Evolutionary conservation across 2,888 invertebrate species (phyloP).

Genomic region (Dermolepida albohirtum): DNA sequence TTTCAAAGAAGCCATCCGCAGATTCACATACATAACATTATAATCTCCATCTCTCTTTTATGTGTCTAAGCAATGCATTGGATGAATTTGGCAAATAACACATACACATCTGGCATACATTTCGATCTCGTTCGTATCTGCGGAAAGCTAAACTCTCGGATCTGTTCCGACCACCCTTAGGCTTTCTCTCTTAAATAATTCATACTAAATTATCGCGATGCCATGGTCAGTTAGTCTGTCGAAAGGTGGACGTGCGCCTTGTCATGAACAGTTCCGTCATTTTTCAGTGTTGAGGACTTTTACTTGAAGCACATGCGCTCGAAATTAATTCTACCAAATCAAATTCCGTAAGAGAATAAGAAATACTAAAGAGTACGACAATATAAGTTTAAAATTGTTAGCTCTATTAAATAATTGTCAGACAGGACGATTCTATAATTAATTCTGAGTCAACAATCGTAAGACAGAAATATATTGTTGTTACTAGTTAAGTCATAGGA

Average conservation of each 20-base stretch:
- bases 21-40: constrained; percentile 28
- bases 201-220: constrained; percentile 47
- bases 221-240: constrained; percentile 47
- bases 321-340: too few species aligned
- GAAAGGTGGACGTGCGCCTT: constrained; percentile 46
- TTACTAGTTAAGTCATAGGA: too few species aligned
- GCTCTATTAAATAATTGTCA: too few species aligned
- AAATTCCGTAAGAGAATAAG: too few species aligned
- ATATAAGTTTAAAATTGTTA: too few species aligned
- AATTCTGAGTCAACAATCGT: too few species aligned
- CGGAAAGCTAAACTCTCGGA: not conserved
- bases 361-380: too few species aligned
- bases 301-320: too few species aligned
- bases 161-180: constrained; percentile 34
- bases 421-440: too few species aligned
- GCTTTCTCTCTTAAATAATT: constrained; percentile 46
- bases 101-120: constrained; percentile 26
- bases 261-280: constrained; percentile 51
- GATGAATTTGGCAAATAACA: constrained; percentile 9
- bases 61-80: not conserved
- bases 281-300: constrained; percentile 51
- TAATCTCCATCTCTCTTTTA: not conserved
- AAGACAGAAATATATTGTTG: too few species aligned
- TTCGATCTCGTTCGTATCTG: not conserved
- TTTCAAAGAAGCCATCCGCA: constrained; percentile 51